Percentiles rank a stretch among this genome's conserved stretches.
phyloP scores from a whole-genome alignment of 2,888 invertebrate species.

The Mylabris sibirica region DNA sequence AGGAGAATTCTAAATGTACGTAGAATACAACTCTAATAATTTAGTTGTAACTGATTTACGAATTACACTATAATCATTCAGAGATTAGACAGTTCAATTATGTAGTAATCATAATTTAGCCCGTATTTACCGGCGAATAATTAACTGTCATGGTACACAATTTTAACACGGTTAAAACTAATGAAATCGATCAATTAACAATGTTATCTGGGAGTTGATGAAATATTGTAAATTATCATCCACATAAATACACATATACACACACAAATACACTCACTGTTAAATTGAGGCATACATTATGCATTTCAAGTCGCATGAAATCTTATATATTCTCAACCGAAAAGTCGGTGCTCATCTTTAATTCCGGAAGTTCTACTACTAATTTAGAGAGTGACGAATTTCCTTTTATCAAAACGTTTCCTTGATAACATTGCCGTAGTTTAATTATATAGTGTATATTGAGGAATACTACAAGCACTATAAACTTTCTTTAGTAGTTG shows the following conservation, averaged over 20 bases:
- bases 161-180: not conserved
- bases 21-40: not conserved
- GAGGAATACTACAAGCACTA: too few relatives aligned
- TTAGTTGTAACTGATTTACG: not conserved
- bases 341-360: not conserved
- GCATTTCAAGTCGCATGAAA: slow-evolving; percentile 22
- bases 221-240: slow-evolving; percentile 23
- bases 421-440: slow-evolving; percentile 18
- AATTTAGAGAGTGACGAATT: slow-evolving; percentile 31
- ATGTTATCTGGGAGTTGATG: slow-evolving; percentile 24
- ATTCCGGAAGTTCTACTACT: slow-evolving; percentile 20
- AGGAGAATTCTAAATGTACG: not conserved
- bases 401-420: slow-evolving; percentile 26
- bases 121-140: not conserved
- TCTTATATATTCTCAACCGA: slow-evolving; percentile 18
- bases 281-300: slow-evolving; percentile 26
- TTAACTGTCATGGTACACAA: not conserved
- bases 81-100: not conserved
- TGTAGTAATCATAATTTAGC: not conserved
- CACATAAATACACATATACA: too few relatives aligned
- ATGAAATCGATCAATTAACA: slow-evolving; percentile 2
- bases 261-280: too few relatives aligned
- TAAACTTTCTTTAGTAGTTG: too few relatives aligned
- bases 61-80: not conserved
- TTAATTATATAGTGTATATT: slow-evolving; percentile 27